A percentile compares a stretch with the other conserved stretches of the same genome.
These are phyloP conservation scores for Omphaloscelis lunosa DNA, from an alignment of 2,888 invertebrate species.

Conservation along the genomic window DNA sequence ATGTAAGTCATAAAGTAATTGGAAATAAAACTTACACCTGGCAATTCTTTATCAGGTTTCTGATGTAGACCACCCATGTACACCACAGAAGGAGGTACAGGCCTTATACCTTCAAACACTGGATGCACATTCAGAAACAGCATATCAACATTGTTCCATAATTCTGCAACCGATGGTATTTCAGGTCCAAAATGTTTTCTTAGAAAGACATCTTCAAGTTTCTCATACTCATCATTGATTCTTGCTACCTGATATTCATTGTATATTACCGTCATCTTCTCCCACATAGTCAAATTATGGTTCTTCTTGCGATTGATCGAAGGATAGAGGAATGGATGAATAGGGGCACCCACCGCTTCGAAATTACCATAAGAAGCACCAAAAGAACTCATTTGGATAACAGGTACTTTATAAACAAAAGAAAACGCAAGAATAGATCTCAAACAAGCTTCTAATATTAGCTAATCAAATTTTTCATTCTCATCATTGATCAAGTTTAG, in stretches of 20 bases:
- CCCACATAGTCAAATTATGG: conserved; percentile 70
- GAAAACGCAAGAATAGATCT: conserved; percentile 57
- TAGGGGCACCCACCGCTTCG: conserved; percentile 67
- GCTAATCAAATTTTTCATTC: conserved; percentile 62
- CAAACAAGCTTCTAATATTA: conserved; percentile 68
- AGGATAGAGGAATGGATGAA: conserved; percentile 72
- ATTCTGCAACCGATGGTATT: conserved; percentile 62
- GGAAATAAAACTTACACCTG: conserved; percentile 28
- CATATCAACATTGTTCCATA: conserved; percentile 75
- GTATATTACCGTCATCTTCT: conserved; percentile 69
- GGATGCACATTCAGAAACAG: conserved; percentile 82
- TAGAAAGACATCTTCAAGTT: conserved; percentile 39
- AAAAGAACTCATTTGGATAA: conserved; percentile 73
- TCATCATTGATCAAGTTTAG: conserved; percentile 65
- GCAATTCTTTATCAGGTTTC: conserved; percentile 30
- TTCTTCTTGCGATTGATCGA: conserved; percentile 54
- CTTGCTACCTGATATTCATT: conserved; percentile 39
- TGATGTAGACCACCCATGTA: conserved; percentile 77
- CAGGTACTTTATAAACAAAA: conserved; percentile 64
- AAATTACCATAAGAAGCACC: conserved; percentile 59
- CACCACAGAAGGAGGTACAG: conserved; percentile 80
- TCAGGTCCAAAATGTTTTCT: conserved; percentile 68
- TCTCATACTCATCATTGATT: conserved; percentile 54
- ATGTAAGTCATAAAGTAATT: background rate
- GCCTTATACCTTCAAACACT: conserved; percentile 76